phyloP scores from a whole-genome alignment of 2,113 vertebrate genomes.

The Ptyas mucosa region DNA sequence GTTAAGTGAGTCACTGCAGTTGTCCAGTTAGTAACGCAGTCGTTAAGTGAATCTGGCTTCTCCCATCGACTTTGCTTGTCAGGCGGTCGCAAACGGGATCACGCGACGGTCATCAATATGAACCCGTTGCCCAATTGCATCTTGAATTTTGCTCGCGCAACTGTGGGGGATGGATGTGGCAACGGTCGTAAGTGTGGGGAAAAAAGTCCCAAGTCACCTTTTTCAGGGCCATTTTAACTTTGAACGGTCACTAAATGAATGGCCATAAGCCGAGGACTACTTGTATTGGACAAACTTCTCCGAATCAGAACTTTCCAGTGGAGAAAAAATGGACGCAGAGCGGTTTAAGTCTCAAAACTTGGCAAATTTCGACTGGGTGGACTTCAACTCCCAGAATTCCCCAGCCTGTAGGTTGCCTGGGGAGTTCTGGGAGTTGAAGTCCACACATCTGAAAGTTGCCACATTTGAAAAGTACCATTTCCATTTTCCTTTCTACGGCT shows the following conservation, averaged over 20 bases:
- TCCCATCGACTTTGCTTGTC: no score
- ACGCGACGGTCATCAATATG: no score
- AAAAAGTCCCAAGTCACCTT: neutral
- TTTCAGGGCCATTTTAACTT: neutral
- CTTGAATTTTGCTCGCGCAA: no score
- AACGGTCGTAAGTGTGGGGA: no score
- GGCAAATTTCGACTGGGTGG: neutral
- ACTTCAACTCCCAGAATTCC: neutral
- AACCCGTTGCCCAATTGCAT: no score
- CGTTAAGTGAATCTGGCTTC: no score
- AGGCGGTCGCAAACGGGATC: no score
- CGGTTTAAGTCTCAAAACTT: neutral
- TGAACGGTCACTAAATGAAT: neutral
- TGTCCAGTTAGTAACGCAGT: no score
- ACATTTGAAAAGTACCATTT: neutral
- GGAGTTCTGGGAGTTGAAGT: neutral
- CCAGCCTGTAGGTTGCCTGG: neutral
- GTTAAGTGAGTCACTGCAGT: no score
- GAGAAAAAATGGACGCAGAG: neutral
- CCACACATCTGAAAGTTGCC: neutral
- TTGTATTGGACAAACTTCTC: neutral
- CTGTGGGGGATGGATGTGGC: no score
- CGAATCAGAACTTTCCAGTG: neutral
- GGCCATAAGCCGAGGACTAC: neutral
- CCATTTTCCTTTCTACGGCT: neutral